Evolutionary conservation across 2,888 invertebrate species (phyloP).

Genomic region (Pseudococcus viburni): DNA sequence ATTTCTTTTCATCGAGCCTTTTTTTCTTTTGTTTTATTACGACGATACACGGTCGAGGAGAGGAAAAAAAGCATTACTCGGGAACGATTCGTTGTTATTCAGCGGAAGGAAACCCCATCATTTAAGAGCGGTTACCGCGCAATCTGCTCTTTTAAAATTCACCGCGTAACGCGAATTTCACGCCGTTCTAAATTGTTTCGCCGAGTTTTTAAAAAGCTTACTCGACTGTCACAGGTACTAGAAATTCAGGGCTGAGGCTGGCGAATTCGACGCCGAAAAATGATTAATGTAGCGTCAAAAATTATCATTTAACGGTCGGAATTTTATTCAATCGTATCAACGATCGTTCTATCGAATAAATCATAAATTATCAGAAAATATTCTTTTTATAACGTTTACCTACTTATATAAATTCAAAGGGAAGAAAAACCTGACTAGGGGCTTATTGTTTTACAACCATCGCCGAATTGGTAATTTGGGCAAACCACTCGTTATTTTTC

Average conservation of each 20-base stretch:
- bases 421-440: neutral
- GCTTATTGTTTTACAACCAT: neutral
- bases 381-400: neutral
- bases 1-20: slow-evolving; percentile 8
- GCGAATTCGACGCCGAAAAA: slow-evolving; percentile 5
- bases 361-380: slow-evolving; percentile 17
- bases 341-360: neutral
- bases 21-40: slow-evolving; percentile 1
- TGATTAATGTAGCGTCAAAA: slow-evolving; percentile 52
- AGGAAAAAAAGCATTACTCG: neutral
- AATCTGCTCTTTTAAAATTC: slow-evolving; percentile 32
- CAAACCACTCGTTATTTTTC: slow-evolving; percentile 7
- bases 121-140: slow-evolving; percentile 33
- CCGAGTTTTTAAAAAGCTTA: slow-evolving; percentile 34
- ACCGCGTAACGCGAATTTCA: slow-evolving; percentile 11
- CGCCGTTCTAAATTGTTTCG: slow-evolving; percentile 42
- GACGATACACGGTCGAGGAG: neutral
- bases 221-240: slow-evolving; percentile 12
- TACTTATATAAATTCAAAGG: neutral
- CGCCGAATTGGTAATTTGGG: neutral
- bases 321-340: neutral
- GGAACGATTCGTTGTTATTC: slow-evolving; percentile 35
- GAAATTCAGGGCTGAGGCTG: neutral
- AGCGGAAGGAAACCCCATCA: slow-evolving; percentile 4
- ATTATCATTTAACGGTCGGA: neutral